Conservation (phyloP, 2,113 vertebrate genomes). For the Crotalus viridis region DNA sequence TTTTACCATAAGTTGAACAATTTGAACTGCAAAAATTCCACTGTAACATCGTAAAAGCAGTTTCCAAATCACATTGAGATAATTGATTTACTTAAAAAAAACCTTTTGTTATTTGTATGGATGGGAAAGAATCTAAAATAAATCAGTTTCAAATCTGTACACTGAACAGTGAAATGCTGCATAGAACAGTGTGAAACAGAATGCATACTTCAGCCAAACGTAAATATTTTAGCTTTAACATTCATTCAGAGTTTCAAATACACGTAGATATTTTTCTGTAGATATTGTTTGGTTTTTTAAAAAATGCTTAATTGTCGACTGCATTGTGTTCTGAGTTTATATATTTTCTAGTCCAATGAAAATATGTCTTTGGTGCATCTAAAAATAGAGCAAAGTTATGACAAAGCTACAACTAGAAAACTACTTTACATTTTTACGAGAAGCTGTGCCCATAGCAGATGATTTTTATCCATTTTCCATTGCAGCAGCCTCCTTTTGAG, state of each 20-base stretch:
- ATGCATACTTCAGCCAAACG: neutral
- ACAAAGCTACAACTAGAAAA: neutral
- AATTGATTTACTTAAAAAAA: neutral
- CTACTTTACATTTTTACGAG: neutral
- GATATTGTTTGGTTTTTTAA: neutral
- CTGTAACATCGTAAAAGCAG: neutral
- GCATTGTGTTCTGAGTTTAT: neutral
- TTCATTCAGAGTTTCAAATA: neutral
- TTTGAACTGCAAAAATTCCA: neutral
- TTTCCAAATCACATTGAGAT: neutral
- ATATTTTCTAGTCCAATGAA: neutral
- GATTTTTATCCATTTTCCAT: neutral
- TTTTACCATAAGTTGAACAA: neutral
- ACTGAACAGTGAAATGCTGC: neutral
- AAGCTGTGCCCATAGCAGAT: neutral
- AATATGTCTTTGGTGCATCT: neutral
- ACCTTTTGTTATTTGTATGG: neutral
- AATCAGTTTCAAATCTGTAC: neutral
- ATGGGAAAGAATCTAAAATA: neutral
- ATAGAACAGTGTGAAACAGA: neutral
- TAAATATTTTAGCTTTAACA: neutral
- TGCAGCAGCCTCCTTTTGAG: neutral
- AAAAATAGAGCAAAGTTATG: neutral
- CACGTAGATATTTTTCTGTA: neutral
- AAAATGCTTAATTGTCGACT: neutral